Evolutionary conservation across 2,797 vertebrate genomes (phyloP), one percentile per base, ranked within the genome.

Genomic region (Ibycter americanus): DNA sequence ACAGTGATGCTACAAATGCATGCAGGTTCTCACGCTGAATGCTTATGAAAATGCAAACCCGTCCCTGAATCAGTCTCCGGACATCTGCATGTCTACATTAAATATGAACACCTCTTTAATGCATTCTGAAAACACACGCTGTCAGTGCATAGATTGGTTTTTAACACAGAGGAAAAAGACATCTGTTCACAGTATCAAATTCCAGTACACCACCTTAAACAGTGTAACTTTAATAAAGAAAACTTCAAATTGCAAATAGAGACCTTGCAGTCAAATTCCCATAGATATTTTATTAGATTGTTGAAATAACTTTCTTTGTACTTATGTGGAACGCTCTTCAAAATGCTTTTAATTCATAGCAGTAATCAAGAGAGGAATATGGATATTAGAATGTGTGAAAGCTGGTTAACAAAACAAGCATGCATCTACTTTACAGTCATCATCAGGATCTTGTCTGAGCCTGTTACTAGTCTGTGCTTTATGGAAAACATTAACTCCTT

Each of bases 401-500:
- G 44, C 46, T 87, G 66, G 78, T 73, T 83, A 90, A 79, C 31
- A 63, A 95, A 90, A 76, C 23, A 76, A 87, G 88, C 77, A 36
- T 32, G 77, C 74, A 78, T 94, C 80, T 85, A 62, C 78, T 94
- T 95, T 74, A 84, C 76, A 92, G 55, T 87, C 92, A 87, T 83
- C 94, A 87, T 62, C 40, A 55, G 58, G 84, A 96, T 92, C 91
- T 66, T 96, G 85, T 61, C 83, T 83, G 82, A 96, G 93, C 94
- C 83, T 96, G 96, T 65, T 83, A 92, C 74, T 38, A 49, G 46
- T 65, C 93, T 59, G 42, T 25, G 77, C 85, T 88, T 77, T 68
- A 67, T 38, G 42, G 78, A 93, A 94, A 97, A 68, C 83, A 93
- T 51, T 93, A 97, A 94, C 79, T 87, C 79, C 68, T 92, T 96